These are phyloP conservation scores for Plebejus anna DNA, from an alignment of 2,888 invertebrate genomes.

Conservation along the genomic window DNA sequence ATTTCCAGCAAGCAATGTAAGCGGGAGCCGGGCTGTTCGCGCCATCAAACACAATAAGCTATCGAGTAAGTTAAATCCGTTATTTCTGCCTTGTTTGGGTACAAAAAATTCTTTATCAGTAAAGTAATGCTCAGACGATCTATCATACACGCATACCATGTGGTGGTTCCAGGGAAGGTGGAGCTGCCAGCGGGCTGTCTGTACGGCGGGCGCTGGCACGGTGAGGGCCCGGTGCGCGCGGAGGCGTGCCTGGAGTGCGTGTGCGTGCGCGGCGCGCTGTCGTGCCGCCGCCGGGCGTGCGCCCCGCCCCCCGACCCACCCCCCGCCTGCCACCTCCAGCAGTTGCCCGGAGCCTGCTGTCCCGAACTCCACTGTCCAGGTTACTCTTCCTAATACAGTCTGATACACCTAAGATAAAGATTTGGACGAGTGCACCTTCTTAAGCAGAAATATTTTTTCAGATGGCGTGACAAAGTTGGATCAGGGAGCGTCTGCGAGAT, in stretches of 20 bases:
- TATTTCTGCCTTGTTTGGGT: neutral
- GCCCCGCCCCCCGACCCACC: constrained; percentile 87
- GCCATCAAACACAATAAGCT: neutral
- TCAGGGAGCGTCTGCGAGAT: constrained; percentile 47
- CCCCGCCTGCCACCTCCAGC: constrained; percentile 84
- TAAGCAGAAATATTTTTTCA: constrained; percentile 40
- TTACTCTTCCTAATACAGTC: constrained; percentile 41
- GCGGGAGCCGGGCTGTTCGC: neutral
- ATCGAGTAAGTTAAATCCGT: constrained; percentile 15
- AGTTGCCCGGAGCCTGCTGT: constrained; percentile 86
- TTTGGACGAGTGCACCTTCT: neutral
- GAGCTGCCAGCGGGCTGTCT: constrained; percentile 78
- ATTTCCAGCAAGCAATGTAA: neutral
- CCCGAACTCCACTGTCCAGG: constrained; percentile 88
- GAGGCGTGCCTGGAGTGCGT: constrained; percentile 90
- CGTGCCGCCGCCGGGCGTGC: constrained; percentile 89
- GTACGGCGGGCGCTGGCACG: constrained; percentile 85
- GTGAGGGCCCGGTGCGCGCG: constrained; percentile 82
- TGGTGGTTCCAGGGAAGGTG: constrained; percentile 34
- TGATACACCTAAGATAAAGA: neutral
- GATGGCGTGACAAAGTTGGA: constrained; percentile 57
- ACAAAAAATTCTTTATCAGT: neutral
- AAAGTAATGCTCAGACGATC: neutral
- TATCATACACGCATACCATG: neutral
- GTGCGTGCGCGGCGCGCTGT: constrained; percentile 85